phyloP scores from a whole-genome alignment of 1,140 invertebrate species.

The Galendromus occidentalis region DNA sequence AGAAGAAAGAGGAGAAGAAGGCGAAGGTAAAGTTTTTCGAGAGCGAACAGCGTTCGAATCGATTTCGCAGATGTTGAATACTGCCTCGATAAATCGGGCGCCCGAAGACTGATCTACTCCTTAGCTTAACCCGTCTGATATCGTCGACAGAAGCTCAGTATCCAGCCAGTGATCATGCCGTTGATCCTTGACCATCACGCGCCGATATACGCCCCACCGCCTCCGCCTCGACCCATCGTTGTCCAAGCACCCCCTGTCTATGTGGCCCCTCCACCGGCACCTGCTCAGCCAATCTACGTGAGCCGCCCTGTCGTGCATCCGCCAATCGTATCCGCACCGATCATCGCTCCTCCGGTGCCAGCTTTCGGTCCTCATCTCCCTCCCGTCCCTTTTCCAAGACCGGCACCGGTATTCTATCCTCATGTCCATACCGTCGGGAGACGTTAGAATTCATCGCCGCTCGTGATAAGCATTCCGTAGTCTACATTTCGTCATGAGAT shows the following conservation, averaged over 20 bases:
- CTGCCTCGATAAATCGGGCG: too few relatives aligned
- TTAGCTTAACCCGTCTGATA: too few relatives aligned
- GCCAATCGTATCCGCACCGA: background rate
- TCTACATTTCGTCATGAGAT: too few relatives aligned
- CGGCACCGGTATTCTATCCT: background rate
- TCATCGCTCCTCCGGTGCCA: background rate
- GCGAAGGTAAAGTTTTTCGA: background rate
- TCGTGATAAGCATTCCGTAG: too few relatives aligned
- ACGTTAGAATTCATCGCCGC: too few relatives aligned
- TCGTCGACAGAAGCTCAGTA: slow-evolving; percentile 3
- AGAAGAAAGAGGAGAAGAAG: background rate
- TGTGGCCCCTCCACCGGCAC: background rate
- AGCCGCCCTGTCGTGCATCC: background rate
- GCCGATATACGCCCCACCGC: background rate
- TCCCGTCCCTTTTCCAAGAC: background rate
- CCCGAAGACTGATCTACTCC: too few relatives aligned
- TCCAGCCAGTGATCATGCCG: slow-evolving; percentile 7
- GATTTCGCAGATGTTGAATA: too few relatives aligned
- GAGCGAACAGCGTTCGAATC: too few relatives aligned
- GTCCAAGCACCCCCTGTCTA: background rate
- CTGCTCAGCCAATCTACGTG: background rate
- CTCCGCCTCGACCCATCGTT: background rate
- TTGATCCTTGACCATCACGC: background rate
- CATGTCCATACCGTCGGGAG: background rate
- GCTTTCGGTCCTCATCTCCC: background rate